Percentiles rank a stretch among this genome's conserved stretches.
These are phyloP conservation scores for Sipha maydis DNA, from an alignment of 2,888 invertebrate species.

Conservation along the genomic window DNA sequence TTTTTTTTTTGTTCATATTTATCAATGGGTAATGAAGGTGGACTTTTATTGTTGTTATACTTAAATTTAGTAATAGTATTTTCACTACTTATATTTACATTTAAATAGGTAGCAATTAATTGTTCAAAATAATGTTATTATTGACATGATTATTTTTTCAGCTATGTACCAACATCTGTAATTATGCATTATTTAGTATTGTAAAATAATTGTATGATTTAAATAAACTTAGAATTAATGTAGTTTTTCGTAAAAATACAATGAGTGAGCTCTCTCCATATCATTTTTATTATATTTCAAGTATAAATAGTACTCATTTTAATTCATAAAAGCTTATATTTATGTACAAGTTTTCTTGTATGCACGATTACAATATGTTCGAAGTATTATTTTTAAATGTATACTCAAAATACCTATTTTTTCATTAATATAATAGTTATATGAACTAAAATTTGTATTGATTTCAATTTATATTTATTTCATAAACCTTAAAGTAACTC, in stretches of 20 bases:
- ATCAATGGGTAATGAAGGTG: conserved; percentile 29
- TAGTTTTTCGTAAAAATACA: conserved; percentile 7
- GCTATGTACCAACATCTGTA: conserved; percentile 37
- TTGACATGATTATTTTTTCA: conserved; percentile 4
- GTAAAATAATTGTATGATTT: conserved; percentile 28
- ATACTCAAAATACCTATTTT: conserved; percentile 31
- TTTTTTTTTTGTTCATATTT: conserved; percentile 15
- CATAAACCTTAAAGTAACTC: background rate
- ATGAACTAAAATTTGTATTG: conserved; percentile 20
- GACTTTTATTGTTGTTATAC: conserved; percentile 38
- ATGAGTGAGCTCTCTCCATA: conserved; percentile 10
- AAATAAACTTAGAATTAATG: conserved; percentile 6
- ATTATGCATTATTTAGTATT: conserved; percentile 35
- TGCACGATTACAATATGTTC: conserved; percentile 8
- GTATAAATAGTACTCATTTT: conserved; percentile 5
- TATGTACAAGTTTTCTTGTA: conserved; percentile 26
- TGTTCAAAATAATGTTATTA: conserved; percentile 22
- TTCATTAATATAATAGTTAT: conserved; percentile 39
- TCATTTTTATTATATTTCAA: conserved; percentile 30
- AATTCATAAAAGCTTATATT: conserved; percentile 25
- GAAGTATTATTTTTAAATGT: conserved; percentile 36
- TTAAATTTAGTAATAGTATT: conserved; percentile 46
- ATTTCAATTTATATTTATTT: conserved; percentile 17
- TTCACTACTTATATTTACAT: conserved; percentile 40
- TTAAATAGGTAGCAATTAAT: conserved; percentile 2